Evolutionary conservation across 2,113 vertebrate genomes (phyloP).

Genomic region (Oceanites oceanicus): DNA sequence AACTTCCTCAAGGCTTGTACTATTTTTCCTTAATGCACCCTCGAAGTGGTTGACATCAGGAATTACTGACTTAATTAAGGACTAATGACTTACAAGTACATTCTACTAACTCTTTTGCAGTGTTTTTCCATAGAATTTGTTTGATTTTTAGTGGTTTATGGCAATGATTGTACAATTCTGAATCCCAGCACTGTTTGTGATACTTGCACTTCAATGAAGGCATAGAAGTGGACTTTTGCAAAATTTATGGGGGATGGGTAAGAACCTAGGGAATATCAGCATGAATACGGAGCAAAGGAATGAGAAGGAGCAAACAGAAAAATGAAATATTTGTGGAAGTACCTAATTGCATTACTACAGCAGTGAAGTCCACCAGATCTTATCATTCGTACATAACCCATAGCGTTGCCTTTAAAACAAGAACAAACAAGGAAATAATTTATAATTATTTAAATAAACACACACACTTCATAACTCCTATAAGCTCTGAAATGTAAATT

Average conservation of each 20-base stretch:
- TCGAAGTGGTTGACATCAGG: neutral
- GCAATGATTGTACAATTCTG: neutral
- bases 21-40: neutral
- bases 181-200: neutral
- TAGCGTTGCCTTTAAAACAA: slow-evolving; percentile 88
- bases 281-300: neutral
- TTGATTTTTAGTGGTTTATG: neutral
- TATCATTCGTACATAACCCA: slow-evolving; percentile 99
- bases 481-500: neutral
- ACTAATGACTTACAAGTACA: neutral
- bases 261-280: neutral
- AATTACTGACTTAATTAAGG: neutral
- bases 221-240: neutral
- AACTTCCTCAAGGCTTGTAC: neutral
- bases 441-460: neutral
- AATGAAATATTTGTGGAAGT: neutral
- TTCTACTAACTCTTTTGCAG: neutral
- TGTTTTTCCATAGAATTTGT: neutral
- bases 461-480: neutral
- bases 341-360: slow-evolving; percentile 98
- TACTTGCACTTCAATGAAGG: neutral
- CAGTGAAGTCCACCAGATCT: slow-evolving; percentile 97
- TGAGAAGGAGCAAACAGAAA: neutral
- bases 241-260: neutral
- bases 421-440: neutral